Evolutionary conservation across 2,797 vertebrate genomes (phyloP), one percentile per base, ranked within the genome.

Genomic region (Mormyrops boulengeri): DNA sequence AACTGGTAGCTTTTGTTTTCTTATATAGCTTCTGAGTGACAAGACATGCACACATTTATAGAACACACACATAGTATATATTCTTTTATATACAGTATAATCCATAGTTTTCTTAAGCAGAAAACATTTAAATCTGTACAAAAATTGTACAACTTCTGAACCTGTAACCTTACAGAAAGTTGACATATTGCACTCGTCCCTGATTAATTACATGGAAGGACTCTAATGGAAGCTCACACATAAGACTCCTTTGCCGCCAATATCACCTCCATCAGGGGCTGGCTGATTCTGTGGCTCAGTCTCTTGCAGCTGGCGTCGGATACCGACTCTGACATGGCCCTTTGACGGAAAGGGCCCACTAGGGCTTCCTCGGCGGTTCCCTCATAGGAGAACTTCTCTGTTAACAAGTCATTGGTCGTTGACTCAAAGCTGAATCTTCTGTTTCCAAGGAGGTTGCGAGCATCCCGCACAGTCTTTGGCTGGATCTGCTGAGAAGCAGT

Each of bases 191-290:
- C 87, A 88, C 19, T 57, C 1, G 11, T 50, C 87, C 87, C n/a
- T 41, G 17, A 60, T 2, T 87, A 87, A 9, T 41, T n/a, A 44
- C 87, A 38, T 9, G 34, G 22, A 62, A 47, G 41, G 14, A 30
- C 52, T 34, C 66, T 50, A 80, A 30, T 6, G 17, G 44, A 87
- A 52, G 4, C 89, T 95, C 93, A 97, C 90, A 97, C 95, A 0
- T 96, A 96, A 57, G 97, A 97, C 92, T 97, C 97, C 92, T 95
- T 96, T 4, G 95, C 94, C 30, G 92, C 93, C 0, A 92, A 93
- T 62, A 96, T 93, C 38, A 94, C 91, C 69, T 96, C 95, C 90
- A 97, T 95, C 90, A 93, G 82, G 0, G 94, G 94, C 90, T 96
- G 96, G 90, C 94, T 95, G 62, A 95, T 95, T 47, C 94, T 93